Conservation (phyloP, 2,797 vertebrate genomes). For the Bucorvus abyssinicus region DNA sequence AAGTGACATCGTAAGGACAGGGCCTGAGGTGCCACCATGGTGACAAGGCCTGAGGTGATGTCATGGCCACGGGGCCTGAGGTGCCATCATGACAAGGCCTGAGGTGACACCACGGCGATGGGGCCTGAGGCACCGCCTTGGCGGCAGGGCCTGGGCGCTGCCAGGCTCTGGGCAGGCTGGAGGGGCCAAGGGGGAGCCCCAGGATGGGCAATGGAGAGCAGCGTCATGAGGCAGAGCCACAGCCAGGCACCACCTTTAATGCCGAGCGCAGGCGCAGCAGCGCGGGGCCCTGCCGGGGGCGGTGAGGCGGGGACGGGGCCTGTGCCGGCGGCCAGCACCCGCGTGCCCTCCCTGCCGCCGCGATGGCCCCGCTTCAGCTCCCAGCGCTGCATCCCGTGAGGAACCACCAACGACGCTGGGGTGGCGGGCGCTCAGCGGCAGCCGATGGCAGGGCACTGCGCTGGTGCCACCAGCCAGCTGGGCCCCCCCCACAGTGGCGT, state of each 20-base stretch:
- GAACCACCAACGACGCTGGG: accelerated
- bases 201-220: too few relatives aligned
- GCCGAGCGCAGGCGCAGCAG: background rate
- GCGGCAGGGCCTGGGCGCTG: background rate
- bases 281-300: background rate
- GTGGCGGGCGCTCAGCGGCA: accelerated
- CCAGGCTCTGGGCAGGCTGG: accelerated
- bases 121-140: background rate
- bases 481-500: accelerated
- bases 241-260: background rate
- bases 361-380: accelerated
- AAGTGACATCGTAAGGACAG: too few relatives aligned
- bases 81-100: background rate
- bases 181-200: too few relatives aligned
- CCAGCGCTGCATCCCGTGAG: accelerated
- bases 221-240: too few relatives aligned
- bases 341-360: accelerated
- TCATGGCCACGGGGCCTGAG: background rate
- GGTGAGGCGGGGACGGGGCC: accelerated
- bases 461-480: background rate
- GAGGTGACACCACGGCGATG: background rate
- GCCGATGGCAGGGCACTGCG: accelerated
- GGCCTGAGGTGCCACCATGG: too few relatives aligned
- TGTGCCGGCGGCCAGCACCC: accelerated
- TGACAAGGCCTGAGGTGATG: background rate